Evolutionary conservation across 1,140 invertebrate species (phyloP), one percentile per base, ranked within the genome.

Genomic region (Aethina tumida): DNA sequence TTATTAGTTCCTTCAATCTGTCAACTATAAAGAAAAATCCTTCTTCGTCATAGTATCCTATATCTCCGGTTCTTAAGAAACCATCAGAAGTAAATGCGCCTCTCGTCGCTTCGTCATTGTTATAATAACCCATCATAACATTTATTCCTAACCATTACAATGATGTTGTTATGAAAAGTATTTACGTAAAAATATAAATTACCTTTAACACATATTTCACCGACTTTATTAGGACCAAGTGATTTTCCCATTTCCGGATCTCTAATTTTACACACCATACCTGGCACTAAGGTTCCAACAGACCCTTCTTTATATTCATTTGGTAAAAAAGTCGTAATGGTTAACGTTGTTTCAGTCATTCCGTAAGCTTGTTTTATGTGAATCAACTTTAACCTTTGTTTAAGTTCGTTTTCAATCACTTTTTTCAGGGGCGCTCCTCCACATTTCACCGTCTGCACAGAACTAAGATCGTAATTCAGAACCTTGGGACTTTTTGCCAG

Each of bases 1-100:
- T 94, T 40, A 94, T 93, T 6, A 94, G 68, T 57, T 94, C 88
- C 53, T 94, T 94, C 27, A 91, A 51, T 35, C 90, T 66, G 48
- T 93, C 89, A 1, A 84, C 82, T 34, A 93, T 75, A 35, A 73
- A 89, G 41, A 90, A 74, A 41, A 66, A 74, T 9, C 69, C 68
- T 0, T 82, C 72, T 1, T 84, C 67, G 45, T 90, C 83, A 36
- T 76, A 82, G 47, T 78, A 81, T 4, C 75, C 85, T 13, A 91
- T 70, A 53, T 93, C 89, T 3, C 88, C 88, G 17, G 84, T 87
- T 46, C 77, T 76, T 34, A 89, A 61, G 84, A 85, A 94, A 4
- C 77, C 78, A 43, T 83, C 75, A 1, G 68, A 54, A 15, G 73
- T 70, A 10, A 89, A 65, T 1, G 73, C 79, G 20, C 83, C 74